Evolutionary conservation across 2,797 vertebrate genomes (phyloP).

Genomic region (Helostoma temminkii): DNA sequence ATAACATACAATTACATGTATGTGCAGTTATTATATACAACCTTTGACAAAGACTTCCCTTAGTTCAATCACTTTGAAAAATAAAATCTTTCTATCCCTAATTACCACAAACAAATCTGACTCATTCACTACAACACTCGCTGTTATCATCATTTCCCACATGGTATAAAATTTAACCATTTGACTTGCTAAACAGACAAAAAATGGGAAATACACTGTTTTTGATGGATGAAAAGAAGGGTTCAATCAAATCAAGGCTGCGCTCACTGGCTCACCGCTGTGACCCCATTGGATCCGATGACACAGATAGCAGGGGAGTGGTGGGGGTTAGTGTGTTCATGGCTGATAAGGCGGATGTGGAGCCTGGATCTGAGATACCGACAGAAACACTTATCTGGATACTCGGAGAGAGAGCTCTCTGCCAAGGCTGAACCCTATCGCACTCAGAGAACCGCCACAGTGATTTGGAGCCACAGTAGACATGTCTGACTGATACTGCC

Average conservation of each 20-base stretch:
- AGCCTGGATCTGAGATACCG: conserved; percentile 67
- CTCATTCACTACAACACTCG: conserved; percentile 13
- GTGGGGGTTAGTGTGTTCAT: conserved; percentile 75
- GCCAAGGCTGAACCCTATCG: conserved; percentile 66
- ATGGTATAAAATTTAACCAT: conserved; percentile 39
- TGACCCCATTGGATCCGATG: conserved; percentile 81
- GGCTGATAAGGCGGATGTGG: conserved; percentile 78
- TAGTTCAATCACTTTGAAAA: neutral
- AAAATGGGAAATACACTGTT: conserved; percentile 51
- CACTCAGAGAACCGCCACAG: conserved; percentile 37
- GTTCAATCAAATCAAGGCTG: conserved; percentile 67
- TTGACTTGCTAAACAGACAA: conserved; percentile 58
- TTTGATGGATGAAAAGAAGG: conserved; percentile 63
- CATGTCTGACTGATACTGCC: conserved; percentile 61
- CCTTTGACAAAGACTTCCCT: neutral
- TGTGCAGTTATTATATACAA: conserved; percentile 3
- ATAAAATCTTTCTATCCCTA: neutral
- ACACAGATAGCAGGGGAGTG: conserved; percentile 74
- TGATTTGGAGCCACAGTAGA: conserved; percentile 56
- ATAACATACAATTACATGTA: conserved; percentile 6
- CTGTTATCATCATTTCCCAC: conserved; percentile 33
- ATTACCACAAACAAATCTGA: conserved; percentile 13
- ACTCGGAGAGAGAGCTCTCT: conserved; percentile 51
- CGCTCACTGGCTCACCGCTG: conserved; percentile 66
- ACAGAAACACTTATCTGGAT: conserved; percentile 67